Base-by-base conservation (phyloP, 1,140 invertebrate genomes). In the Penaeus japonicus region DNA sequence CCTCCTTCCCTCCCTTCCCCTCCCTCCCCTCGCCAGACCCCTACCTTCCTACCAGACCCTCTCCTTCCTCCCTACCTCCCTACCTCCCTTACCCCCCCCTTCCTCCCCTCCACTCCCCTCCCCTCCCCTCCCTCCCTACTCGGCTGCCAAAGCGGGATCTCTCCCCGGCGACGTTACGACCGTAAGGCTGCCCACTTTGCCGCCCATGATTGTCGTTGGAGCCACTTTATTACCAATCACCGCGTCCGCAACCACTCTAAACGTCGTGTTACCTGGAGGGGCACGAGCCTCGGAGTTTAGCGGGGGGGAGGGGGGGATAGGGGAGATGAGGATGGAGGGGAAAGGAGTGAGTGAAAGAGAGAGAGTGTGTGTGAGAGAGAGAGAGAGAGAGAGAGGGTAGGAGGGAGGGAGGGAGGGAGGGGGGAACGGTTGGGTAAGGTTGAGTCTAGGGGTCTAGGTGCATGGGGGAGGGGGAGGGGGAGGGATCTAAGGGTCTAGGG, bases 181-280 rank as follows among this genome's bases (percentile, higher is more conserved):
- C 65, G 70, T 84, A 47, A 88, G 87, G 83, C 87, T 88, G 87
- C 80, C 87, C 87, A 88, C 87, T 88, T 83, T 83, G 70, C 65
- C 70, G 54, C 54, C 87, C 87, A 88, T 88, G 87, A 88, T 88
- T 88, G 87, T 84, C 87, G 87, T 84, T 84, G 87, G 80, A 84
- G 80, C 87, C 80, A 88, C 87, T 88, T 88, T 88, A 88, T 47
- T 83, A 88, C 79, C 87, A 77, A 88, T 88, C 87, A 88, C 87
- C 87, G 65, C 87, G 81, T 88, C 87, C 87, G 55, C 87, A 88
- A 78, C 80, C 87, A 83, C 87, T 88, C 87, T 88, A 83, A 88
- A 88, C 80, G 87, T 88, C 87, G 80, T 78, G 87, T 82, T 88
- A 88, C 80, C 79, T 84, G 80, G 22, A 82, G 87, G 87, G 70